Evolutionary conservation across 2,888 invertebrate genomes (phyloP).

Genomic region (Microplitis deprimator): DNA sequence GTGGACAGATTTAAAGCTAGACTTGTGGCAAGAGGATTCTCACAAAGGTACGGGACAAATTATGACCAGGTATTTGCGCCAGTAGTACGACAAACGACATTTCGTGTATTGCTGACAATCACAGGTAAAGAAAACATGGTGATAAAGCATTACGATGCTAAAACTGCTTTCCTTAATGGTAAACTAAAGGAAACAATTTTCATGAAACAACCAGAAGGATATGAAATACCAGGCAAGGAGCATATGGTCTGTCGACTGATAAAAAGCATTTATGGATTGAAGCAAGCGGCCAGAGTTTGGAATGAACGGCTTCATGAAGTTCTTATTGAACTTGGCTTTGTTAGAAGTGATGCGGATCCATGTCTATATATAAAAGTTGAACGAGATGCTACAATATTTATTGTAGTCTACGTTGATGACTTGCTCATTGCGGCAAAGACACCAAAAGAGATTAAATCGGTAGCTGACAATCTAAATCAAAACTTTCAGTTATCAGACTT

Average conservation of each 20-base stretch:
- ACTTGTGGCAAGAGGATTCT: background rate
- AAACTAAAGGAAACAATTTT: conserved; percentile 23
- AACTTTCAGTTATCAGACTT: too few relatives aligned
- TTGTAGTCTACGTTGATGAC: too few relatives aligned
- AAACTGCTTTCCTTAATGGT: conserved; percentile 10
- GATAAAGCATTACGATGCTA: background rate
- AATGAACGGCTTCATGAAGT: background rate
- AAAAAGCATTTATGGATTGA: background rate
- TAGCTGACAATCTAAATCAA: too few relatives aligned
- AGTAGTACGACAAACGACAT: background rate
- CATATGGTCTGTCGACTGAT: background rate
- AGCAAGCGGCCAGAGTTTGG: background rate
- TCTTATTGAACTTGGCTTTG: background rate
- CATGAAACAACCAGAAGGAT: background rate
- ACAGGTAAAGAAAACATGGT: background rate
- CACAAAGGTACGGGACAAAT: background rate
- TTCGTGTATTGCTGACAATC: background rate
- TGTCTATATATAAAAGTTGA: background rate
- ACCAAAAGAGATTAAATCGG: too few relatives aligned
- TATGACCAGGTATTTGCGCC: conserved; percentile 4
- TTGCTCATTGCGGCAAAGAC: too few relatives aligned
- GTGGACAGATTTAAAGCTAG: background rate
- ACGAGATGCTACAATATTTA: too few relatives aligned
- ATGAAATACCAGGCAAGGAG: background rate
- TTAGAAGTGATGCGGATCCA: background rate